Evolutionary conservation across 2,797 vertebrate species (phyloP), one percentile per base, ranked within the genome.

Genomic region (Ceyx erithaca): DNA sequence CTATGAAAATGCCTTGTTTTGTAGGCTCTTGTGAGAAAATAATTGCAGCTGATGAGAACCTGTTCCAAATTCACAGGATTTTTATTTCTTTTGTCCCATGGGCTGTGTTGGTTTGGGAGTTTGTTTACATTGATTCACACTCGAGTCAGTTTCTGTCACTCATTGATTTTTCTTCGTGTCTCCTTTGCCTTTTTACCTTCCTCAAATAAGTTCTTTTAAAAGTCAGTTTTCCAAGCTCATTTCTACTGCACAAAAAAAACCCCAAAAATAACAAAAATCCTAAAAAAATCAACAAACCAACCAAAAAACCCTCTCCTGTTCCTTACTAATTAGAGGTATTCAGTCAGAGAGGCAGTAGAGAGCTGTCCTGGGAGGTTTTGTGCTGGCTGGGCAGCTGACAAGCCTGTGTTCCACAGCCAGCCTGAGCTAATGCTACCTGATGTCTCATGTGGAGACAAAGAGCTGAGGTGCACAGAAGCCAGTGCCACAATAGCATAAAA

Each of bases 71-170:
- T 76, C 40, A 55, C 43, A 79, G 22, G 61, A 26, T 19, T 54
- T 10, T 18, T 19, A 30, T 52, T 30, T 66, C 12, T 37, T 82
- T 71, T 87, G 19, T 85, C 67, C 82, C 7, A 26, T 89, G 46
- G 55, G 2, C 52, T 90, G 20, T 10, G 11, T 59, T 91, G 30
- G 16, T 83, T 87, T 85, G 49, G 28, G 55, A 37, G 12, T 41
- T 85, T 86, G 18, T 85, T 94, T 91, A 30, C 64, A 80, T 58
- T 68, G 59, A 77, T 91, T 84, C 26, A 80, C 11, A 31, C 45
- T 78, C 31, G 1, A 76, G 62, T 52, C 35, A 30, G n/a, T 72
- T 73, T 89, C n/a, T 87, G 37, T 75, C 23, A 3, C n/a, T 70
- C 46, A 52, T 33, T 76, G 58, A 55, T 66, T 83, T 85, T 78